A percentile compares a stretch with the other conserved stretches of the same genome.
phyloP scores from a whole-genome alignment of 2,888 invertebrate species.

The Nematopogon swammerdamellus region DNA sequence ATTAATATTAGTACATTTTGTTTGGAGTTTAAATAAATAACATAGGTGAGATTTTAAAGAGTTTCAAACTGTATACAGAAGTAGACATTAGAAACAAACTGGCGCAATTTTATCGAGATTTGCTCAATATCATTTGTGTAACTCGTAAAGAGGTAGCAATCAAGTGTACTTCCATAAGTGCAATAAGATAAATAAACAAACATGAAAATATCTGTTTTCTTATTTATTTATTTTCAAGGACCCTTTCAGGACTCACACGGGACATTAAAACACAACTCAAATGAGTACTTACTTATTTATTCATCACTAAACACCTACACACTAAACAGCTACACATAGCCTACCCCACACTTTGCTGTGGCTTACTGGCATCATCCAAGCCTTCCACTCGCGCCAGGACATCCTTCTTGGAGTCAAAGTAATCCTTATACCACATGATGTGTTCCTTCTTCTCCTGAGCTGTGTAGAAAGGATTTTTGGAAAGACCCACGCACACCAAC shows the following conservation, averaged over 20 bases:
- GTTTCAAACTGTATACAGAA: too few species aligned
- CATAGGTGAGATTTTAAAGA: too few species aligned
- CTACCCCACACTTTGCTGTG: too few species aligned
- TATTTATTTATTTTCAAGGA: too few species aligned
- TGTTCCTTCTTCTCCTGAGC: constrained; percentile 85
- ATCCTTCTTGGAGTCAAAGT: constrained; percentile 78
- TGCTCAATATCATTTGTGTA: constrained; percentile 8
- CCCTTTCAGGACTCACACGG: too few species aligned
- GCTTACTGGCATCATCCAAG: constrained; percentile 31
- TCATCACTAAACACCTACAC: too few species aligned
- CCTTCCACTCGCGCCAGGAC: constrained; percentile 65
- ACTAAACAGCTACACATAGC: too few species aligned
- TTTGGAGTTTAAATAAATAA: too few species aligned
- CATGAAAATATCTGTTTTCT: too few species aligned
- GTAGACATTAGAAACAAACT: neutral
- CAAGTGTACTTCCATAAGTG: constrained; percentile 53
- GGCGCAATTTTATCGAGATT: neutral
- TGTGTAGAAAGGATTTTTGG: constrained; percentile 90
- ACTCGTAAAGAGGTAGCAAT: constrained; percentile 38
- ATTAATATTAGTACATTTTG: too few species aligned
- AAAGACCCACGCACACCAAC: constrained; percentile 86
- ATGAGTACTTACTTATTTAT: too few species aligned
- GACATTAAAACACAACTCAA: too few species aligned
- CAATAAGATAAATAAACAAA: constrained; percentile 27
- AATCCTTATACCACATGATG: constrained; percentile 88